phyloP scores from a whole-genome alignment of 2,888 invertebrate species.

The Eretmocerus hayati region DNA sequence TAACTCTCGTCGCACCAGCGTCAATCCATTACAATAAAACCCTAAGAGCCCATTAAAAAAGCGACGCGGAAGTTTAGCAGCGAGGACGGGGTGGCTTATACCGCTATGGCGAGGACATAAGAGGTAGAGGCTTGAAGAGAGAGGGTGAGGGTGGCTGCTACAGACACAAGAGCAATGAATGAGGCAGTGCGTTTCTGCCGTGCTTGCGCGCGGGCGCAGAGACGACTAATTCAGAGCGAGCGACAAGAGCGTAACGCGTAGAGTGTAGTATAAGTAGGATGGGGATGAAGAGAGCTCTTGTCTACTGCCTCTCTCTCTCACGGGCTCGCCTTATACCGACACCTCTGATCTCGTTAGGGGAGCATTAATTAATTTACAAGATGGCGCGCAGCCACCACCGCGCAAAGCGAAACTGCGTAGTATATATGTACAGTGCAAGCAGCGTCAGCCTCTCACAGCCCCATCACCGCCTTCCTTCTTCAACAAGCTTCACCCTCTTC shows the following conservation, averaged over 20 bases:
- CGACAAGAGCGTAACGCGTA: too few relatives aligned
- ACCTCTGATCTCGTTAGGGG: constrained; percentile 44
- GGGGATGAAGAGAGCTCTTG: constrained; percentile 3
- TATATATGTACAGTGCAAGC: too few relatives aligned
- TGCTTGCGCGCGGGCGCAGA: not conserved
- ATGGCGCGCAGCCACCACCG: constrained; percentile 30
- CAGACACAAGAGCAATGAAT: too few relatives aligned
- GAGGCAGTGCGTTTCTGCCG: not conserved
- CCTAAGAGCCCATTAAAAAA: constrained; percentile 8
- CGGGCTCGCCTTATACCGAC: constrained; percentile 42
- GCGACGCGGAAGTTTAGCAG: too few relatives aligned
- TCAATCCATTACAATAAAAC: constrained; percentile 15
- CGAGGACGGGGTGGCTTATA: constrained; percentile 3
- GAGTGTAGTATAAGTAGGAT: too few relatives aligned
- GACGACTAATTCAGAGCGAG: constrained; percentile 6
- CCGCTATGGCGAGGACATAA: not conserved
- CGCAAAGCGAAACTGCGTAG: not conserved
- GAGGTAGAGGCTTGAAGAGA: not conserved
- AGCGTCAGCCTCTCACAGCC: too few relatives aligned
- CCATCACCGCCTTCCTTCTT: too few relatives aligned
- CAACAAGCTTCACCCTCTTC: too few relatives aligned
- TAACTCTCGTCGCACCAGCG: too few relatives aligned
- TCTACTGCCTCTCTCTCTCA: constrained; percentile 10
- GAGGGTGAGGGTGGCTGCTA: not conserved
- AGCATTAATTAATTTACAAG: constrained; percentile 44